Evolutionary conservation across 2,888 invertebrate genomes (phyloP), one percentile per base, ranked within the genome.

Genomic region (Drosophila prostipennis): DNA sequence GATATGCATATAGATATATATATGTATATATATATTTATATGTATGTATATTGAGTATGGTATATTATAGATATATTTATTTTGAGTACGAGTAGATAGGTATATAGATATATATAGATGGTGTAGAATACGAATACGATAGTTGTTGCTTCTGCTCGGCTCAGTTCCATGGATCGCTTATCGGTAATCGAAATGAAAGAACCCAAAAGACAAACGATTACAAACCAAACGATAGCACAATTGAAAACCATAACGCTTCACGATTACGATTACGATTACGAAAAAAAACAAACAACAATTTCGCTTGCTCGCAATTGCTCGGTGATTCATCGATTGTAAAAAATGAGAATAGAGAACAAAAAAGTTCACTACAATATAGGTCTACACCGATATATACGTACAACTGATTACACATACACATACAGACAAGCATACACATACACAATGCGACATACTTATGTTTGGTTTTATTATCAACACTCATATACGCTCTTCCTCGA

Each of bases 371-470:
- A 32, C 29, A 53, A 51, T n/a, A 16, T 58, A 71, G 16, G 23
- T 74, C 55, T 71, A 74, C 69, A 55, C 69, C 68, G 71, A 67
- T 64, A 49, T 56, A 49, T 60, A 72, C 51, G 79, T 72, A 82
- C 67, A 75, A 59, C 42, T 51, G 54, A 46, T 65, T 72, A 65
- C 63, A 53, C 56, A 75, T 68, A 74, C 65, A 71, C 65, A 86
- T 72, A 72, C 78, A 70, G 61, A 68, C 60, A 73, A 63, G 61
- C 75, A 76, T 69, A 74, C 63, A 75, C 75, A 74, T 60, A 64
- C 71, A 70, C 75, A 69, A 71, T 71, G 71, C 71, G 74, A 72
- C 49, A 68, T 72, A 68, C 68, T 72, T 68, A 72, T 70, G 19
- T 34, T 70, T 65, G 56, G 45, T 26, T 54, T 37, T 52, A 7